phyloP scores from a whole-genome alignment of 2,113 vertebrate genomes.

The Lampris incognitus region DNA sequence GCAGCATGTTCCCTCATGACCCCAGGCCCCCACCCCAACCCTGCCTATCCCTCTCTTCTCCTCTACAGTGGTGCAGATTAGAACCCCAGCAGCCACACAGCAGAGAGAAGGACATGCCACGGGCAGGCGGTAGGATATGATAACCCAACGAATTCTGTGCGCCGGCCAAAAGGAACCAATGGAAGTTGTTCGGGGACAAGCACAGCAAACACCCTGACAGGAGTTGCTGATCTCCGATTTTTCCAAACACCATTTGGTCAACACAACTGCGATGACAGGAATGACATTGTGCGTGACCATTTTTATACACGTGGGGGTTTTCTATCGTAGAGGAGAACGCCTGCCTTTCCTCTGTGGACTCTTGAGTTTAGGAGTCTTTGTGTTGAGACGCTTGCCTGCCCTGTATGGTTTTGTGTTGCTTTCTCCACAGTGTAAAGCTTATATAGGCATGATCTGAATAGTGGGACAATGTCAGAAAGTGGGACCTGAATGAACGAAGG shows the following conservation, averaged over 20 bases:
- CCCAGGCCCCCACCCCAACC: conserved; percentile 53
- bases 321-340: conserved; percentile 75
- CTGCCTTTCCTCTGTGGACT: conserved; percentile 72
- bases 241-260: conserved; percentile 55
- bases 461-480: conserved; percentile 65
- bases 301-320: conserved; percentile 73
- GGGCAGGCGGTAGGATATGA: conserved; percentile 47
- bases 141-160: conserved; percentile 37
- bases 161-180: conserved; percentile 45
- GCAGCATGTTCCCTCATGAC: conserved; percentile 50
- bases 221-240: conserved; percentile 56
- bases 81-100: conserved; percentile 63
- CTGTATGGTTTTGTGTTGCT: conserved; percentile 81
- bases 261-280: conserved; percentile 31
- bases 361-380: conserved; percentile 69
- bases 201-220: conserved; percentile 41
- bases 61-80: conserved; percentile 49
- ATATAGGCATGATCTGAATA: conserved; percentile 79
- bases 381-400: conserved; percentile 81
- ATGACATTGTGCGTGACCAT: conserved; percentile 46
- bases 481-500: conserved; percentile 54
- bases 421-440: conserved; percentile 80
- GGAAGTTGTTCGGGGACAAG: conserved; percentile 18
- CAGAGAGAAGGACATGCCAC: conserved; percentile 52
- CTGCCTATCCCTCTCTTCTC: conserved; percentile 61